phyloP scores from a whole-genome alignment of 2,113 vertebrate genomes.

The Perognathus longimembris region DNA sequence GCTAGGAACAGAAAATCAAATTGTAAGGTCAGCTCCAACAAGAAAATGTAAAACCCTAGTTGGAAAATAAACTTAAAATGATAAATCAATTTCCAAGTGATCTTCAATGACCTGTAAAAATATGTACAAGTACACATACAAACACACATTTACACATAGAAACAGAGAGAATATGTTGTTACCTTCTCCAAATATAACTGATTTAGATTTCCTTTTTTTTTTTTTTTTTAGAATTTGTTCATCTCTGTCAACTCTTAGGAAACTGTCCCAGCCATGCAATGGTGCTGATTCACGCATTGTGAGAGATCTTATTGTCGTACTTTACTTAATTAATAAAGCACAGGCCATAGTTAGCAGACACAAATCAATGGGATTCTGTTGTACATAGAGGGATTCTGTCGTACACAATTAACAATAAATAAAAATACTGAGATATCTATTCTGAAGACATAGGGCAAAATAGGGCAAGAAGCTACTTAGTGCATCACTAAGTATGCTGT shows the following conservation, averaged over 20 bases:
- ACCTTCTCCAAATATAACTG: neutral
- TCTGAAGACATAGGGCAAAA: neutral
- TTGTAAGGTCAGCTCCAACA: too few species aligned
- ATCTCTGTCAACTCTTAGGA: too few species aligned
- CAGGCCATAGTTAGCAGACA: too few species aligned
- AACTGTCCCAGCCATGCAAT: too few species aligned
- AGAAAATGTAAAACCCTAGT: too few species aligned
- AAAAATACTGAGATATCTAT: neutral
- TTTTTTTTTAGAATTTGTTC: too few species aligned
- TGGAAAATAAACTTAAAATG: too few species aligned
- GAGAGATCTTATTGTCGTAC: neutral
- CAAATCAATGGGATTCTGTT: too few species aligned
- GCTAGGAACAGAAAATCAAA: too few species aligned
- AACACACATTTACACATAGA: neutral
- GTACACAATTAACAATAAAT: neutral
- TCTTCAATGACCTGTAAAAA: too few species aligned
- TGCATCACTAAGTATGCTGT: rapidly evolving
- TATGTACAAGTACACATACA: too few species aligned
- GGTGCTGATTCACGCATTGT: neutral
- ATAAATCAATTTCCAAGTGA: too few species aligned
- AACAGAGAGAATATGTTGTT: neutral
- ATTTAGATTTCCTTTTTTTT: neutral
- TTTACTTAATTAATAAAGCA: neutral
- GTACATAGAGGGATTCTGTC: neutral
- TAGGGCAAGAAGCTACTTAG: neutral